These are phyloP conservation scores for Molossus alvarezi DNA, from an alignment of 2,797 vertebrate genomes.

Conservation along the genomic window DNA sequence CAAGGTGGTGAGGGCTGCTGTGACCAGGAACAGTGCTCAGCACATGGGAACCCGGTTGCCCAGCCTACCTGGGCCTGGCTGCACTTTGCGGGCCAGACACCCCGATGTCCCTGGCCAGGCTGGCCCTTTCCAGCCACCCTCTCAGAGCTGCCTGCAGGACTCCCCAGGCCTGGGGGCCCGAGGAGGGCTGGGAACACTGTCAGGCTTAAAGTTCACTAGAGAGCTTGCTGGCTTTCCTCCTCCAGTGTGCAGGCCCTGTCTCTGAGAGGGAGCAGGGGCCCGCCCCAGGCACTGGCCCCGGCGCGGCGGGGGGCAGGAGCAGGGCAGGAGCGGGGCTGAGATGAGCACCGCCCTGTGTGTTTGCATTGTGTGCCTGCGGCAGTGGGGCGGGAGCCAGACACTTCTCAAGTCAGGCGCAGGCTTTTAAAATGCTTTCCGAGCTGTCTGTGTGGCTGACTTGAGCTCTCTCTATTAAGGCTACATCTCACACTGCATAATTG, in stretches of 20 bases:
- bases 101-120: slow-evolving; percentile 64
- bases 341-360: slow-evolving; percentile 49
- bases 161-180: slow-evolving; percentile 81
- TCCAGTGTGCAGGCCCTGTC: slow-evolving; percentile 87
- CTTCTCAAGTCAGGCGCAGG: slow-evolving; percentile 77
- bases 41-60: neutral
- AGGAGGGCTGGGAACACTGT: slow-evolving; percentile 86
- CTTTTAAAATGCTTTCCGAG: slow-evolving; percentile 74
- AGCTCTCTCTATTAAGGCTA: slow-evolving; percentile 85
- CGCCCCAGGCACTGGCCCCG: slow-evolving; percentile 66
- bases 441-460: slow-evolving; percentile 85
- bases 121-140: slow-evolving; percentile 24
- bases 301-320: too few relatives aligned
- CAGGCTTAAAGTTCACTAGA: slow-evolving; percentile 94
- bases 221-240: slow-evolving; percentile 90
- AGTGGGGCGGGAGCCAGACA: neutral
- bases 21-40: neutral
- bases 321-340: slow-evolving; percentile 74
- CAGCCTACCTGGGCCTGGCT: neutral
- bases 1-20: neutral
- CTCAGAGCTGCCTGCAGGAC: slow-evolving; percentile 70
- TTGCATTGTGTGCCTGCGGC: neutral
- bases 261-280: slow-evolving; percentile 87
- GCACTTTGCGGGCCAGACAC: slow-evolving; percentile 66
- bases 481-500: slow-evolving; percentile 86